These are phyloP conservation scores for Galaxea fascicularis DNA, from an alignment of 92 coral and sea anemone genomes.

Conservation along the genomic window DNA sequence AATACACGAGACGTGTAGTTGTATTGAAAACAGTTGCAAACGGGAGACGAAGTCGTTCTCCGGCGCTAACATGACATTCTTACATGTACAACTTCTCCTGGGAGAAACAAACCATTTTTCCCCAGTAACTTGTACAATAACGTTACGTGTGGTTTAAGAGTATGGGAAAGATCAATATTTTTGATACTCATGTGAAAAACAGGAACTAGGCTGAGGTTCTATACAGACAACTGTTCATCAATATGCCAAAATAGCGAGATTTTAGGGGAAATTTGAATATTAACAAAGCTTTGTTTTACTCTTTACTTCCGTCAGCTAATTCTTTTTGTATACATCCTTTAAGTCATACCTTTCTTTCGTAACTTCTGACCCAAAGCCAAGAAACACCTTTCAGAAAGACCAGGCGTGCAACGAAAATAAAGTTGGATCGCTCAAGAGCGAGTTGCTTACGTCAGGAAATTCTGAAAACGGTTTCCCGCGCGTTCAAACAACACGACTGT, in stretches of 20 bases:
- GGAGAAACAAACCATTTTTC: not conserved
- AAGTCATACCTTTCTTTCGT: not conserved
- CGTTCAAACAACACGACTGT: not conserved
- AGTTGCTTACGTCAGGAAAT: not conserved
- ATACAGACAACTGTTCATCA: not conserved
- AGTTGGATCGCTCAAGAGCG: not conserved
- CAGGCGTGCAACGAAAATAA: not conserved
- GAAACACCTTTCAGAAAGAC: not conserved
- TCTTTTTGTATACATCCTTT: not conserved
- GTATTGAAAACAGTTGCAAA: not conserved
- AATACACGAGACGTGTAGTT: not conserved
- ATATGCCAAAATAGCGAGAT: conserved; percentile 6
- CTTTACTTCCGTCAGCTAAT: not conserved
- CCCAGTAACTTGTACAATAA: not conserved
- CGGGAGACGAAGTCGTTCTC: not conserved
- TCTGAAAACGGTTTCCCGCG: not conserved
- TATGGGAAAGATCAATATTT: conserved; percentile 8
- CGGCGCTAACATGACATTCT: no score
- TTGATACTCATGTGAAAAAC: conserved; percentile 22
- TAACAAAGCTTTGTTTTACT: not conserved
- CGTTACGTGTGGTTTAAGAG: not conserved
- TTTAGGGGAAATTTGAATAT: conserved; percentile 1
- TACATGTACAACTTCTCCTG: not conserved
- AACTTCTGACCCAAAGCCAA: not conserved
- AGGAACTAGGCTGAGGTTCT: conserved; percentile 15